Percentiles rank a stretch among this genome's conserved stretches.
Evolutionary conservation across 2,113 vertebrate genomes (phyloP).

Genomic region (Excalfactoria chinensis): DNA sequence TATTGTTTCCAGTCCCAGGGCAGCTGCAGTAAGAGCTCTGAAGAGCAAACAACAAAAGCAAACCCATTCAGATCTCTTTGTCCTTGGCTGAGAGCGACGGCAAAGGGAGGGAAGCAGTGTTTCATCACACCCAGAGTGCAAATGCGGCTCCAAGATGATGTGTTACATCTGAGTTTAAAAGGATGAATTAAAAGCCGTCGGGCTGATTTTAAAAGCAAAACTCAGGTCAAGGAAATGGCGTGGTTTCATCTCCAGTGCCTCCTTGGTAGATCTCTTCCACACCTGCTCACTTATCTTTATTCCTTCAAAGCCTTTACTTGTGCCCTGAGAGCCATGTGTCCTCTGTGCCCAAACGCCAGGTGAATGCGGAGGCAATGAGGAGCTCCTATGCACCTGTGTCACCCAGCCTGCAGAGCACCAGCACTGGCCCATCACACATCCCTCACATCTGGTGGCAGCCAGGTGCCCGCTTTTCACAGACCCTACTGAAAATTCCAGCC

Average conservation of each 20-base stretch:
- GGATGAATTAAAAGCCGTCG: neutral
- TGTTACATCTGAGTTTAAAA: neutral
- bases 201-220: neutral
- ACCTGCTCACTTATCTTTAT: neutral
- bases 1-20: neutral
- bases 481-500: neutral
- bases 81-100: neutral
- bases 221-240: neutral
- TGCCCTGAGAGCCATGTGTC: neutral
- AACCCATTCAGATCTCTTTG: neutral
- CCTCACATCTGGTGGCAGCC: neutral
- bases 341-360: neutral
- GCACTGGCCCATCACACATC: neutral
- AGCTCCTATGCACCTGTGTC: neutral
- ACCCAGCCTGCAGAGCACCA: neutral
- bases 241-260: neutral
- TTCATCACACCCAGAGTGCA: neutral
- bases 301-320: neutral
- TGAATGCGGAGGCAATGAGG: neutral
- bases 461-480: neutral
- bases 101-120: neutral
- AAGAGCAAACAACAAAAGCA: neutral
- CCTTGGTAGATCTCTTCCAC: neutral
- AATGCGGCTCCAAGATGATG: neutral
- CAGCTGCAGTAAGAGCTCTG: constrained; percentile 5